Conservation (phyloP, 1,140 invertebrate species). For the Luehdorfia chinensis region DNA sequence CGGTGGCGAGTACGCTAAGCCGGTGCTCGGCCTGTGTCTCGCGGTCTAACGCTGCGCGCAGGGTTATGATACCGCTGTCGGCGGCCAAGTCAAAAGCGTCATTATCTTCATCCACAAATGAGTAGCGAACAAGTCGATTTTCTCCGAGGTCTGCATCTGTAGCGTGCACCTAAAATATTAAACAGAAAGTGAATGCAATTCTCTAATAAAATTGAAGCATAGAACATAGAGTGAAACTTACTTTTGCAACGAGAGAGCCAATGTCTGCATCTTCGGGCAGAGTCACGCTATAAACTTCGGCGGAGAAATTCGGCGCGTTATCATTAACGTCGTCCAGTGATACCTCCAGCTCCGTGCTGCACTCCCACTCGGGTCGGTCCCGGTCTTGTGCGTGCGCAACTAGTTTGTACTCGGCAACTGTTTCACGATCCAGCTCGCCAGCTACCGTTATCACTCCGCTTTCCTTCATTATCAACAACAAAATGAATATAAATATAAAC, state of each 20-base stretch:
- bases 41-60: conserved; percentile 89
- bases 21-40: conserved; percentile 92
- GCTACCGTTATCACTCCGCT: conserved; percentile 85
- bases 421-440: conserved; percentile 87
- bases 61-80: conserved; percentile 89
- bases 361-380: conserved; percentile 86
- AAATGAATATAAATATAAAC: too few species aligned
- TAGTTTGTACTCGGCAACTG: conserved; percentile 81
- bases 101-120: conserved; percentile 81
- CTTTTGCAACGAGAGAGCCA: conserved; percentile 88
- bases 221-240: conserved; percentile 13
- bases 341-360: conserved; percentile 87
- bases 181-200: too few species aligned
- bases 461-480: too few species aligned
- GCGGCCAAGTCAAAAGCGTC: conserved; percentile 85
- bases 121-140: conserved; percentile 91
- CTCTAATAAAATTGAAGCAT: too few species aligned
- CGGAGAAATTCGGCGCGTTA: conserved; percentile 89
- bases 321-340: conserved; percentile 90
- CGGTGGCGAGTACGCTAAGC: conserved; percentile 87
- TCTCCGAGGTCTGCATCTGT: conserved; percentile 91
- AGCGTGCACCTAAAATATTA: conserved; percentile 82
- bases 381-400: conserved; percentile 90
- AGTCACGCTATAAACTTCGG: conserved; percentile 87
- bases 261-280: conserved; percentile 91